Conservation (phyloP, 2,113 vertebrate species). For the Montifringilla adamsi region DNA sequence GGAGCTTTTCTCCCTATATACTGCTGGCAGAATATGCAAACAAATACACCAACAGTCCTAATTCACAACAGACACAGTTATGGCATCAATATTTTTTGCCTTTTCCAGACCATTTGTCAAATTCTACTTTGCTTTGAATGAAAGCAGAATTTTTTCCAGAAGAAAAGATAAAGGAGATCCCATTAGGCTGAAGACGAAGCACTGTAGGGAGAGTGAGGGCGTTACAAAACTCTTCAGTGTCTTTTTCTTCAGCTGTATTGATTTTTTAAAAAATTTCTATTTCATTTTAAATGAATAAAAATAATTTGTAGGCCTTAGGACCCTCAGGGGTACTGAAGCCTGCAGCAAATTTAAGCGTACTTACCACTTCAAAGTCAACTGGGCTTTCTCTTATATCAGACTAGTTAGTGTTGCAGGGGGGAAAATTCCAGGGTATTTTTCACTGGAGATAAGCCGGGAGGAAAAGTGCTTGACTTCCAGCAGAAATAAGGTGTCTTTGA, state of each 20-base stretch:
- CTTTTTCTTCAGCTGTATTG: not conserved
- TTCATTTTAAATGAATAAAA: constrained; percentile 45
- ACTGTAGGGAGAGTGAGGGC: fast-evolving
- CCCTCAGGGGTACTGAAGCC: not conserved
- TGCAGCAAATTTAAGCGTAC: constrained; percentile 24
- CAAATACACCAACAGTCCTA: not conserved
- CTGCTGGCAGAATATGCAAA: not conserved
- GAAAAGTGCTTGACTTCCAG: not conserved
- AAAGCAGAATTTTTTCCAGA: not conserved
- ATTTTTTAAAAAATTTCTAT: not conserved
- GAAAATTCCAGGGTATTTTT: not conserved
- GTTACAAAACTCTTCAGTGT: not conserved
- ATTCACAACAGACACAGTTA: not conserved
- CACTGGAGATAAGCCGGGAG: not conserved
- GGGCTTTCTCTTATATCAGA: not conserved
- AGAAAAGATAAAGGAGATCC: not conserved
- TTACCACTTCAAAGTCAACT: constrained; percentile 44
- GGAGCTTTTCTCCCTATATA: not conserved
- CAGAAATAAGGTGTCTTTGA: not conserved
- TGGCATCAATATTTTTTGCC: not conserved
- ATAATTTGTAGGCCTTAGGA: constrained; percentile 4
- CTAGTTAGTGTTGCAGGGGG: not conserved
- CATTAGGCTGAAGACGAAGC: not conserved
- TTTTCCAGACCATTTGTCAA: not conserved
- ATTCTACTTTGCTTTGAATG: not conserved